These are phyloP conservation scores for Pheosia gnoma DNA, from an alignment of 2,888 invertebrate genomes.

Conservation along the genomic window DNA sequence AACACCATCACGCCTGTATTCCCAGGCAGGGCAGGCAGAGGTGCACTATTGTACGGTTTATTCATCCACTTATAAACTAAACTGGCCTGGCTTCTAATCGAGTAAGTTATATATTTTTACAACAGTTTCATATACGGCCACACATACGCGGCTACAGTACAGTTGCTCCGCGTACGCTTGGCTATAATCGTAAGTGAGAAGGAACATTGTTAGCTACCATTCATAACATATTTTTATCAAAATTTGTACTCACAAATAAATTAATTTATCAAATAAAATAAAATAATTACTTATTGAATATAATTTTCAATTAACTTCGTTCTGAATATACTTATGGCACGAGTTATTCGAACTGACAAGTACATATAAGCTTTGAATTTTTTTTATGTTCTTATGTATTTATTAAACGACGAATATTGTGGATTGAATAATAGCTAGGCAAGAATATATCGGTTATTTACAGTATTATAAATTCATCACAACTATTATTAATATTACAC, in stretches of 20 bases:
- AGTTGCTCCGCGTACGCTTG: not conserved
- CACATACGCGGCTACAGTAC: not conserved
- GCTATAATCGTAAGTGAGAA: not conserved
- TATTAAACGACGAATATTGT: not conserved
- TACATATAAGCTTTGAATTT: not conserved
- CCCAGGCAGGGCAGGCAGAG: not conserved
- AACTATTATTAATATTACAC: conserved; percentile 16
- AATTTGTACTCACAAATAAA: not conserved
- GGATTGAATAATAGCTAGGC: conserved; percentile 14
- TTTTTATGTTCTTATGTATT: not conserved
- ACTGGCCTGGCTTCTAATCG: conserved; percentile 27
- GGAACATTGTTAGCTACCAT: conserved; percentile 1
- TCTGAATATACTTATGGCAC: not conserved
- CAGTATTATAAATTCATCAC: conserved; percentile 18
- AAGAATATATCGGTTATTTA: conserved; percentile 27
- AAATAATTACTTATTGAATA: too few species aligned
- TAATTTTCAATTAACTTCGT: too few species aligned
- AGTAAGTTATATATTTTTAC: not conserved
- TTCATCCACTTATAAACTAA: conserved; percentile 15
- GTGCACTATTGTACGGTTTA: not conserved
- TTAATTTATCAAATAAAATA: not conserved
- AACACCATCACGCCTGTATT: not conserved
- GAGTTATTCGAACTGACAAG: not conserved
- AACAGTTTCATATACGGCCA: not conserved
- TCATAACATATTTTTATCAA: not conserved